Base-by-base conservation (phyloP, 2,797 vertebrate species). In the Notolabrus celidotus region DNA sequence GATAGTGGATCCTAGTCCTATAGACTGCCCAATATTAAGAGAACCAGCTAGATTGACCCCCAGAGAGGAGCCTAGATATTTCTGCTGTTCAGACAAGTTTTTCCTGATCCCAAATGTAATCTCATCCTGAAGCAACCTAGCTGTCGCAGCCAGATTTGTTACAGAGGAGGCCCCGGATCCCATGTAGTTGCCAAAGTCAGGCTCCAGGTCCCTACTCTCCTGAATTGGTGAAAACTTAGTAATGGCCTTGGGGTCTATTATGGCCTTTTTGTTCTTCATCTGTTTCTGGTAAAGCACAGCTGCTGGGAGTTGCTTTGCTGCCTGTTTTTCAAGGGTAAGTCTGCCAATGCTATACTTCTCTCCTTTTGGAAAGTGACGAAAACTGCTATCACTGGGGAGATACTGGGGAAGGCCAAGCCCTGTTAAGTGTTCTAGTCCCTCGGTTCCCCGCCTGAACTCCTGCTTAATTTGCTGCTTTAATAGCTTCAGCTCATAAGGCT, bases 401-500 rank as follows among this genome's bases (percentile, higher is more conserved):
- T 98, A 99, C 43, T 98, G 97, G n/a, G 98, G 96, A 29, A 97
- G 92, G 31, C 93, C 92, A n/a, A 98, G 91, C 16, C 92, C 92
- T 58, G 97, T 92, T 49, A 99, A 94, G 74, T 98, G 97, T 74
- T 99, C 98, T 38, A 99, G 88, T 59, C 95, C 95, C 60, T 99
- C 98, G 22, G 96, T 91, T 59, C 98, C 98, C 84, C 98, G 94
- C 45, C 97, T 95, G 77, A 99, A 99, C 83, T 99, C 98, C 63
- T 99, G 98, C 61, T 99, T 99, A 82, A 99, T 99, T 88, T 99
- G 98, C 57, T 99, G 98, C 83, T 99, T 99, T 57, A 99, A 92
- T 66, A 99, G 94, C 80, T 99, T 99, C 60, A 99, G 88, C 80
- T 99, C 98, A 85, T 98, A 99, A 10, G 98, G 97, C 43, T 99